Evolutionary conservation across 2,888 invertebrate species (phyloP), one percentile per base, ranked within the genome.

Genomic region (Ptychoptera albimana): DNA sequence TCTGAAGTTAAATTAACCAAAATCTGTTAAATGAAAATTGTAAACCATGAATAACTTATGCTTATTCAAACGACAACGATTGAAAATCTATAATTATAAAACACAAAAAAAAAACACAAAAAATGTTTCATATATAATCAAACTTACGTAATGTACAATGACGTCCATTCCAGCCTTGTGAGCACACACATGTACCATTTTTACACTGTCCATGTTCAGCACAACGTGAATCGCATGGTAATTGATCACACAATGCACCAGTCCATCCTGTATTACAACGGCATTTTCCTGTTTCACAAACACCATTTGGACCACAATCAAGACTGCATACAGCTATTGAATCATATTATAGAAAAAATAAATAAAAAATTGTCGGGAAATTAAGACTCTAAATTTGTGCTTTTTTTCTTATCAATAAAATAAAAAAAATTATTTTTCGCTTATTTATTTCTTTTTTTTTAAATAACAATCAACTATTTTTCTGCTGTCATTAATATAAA

Each of bases 81-180:
- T 23, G 23, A 37, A 42, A 37, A 12, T 35, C 6, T 11, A 37
- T 34, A 23, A 16, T 34, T 39, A 34, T 39, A 9, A 31, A 10
- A 32, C 29, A 3, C 10, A 1, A 31, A 42, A 42, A 43, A 43
- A 38, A 44, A 45, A 35, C 10, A 31, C 50, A 47, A 49, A 49
- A n/a, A n/a, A n/a, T n/a, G n/a, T n/a, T n/a, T n/a, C n/a, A n/a
- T n/a, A n/a, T n/a, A n/a, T n/a, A n/a, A n/a, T n/a, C n/a, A n/a
- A 55, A 75, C 86, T 85, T 75, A 97, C 96, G 88, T 57, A 96
- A 67, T 47, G 93, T 93, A 70, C 98, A 98, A 63, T 96, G 93
- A 56, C 83, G 79, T 51, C 98, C 98, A 64, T 97, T 97, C 96
- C 96, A 98, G 50, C 97, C 97, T 62, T 89, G 86, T 44, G 88